These are phyloP conservation scores for Tiliacea aurago DNA, from an alignment of 2,888 invertebrate genomes.

Conservation along the genomic window DNA sequence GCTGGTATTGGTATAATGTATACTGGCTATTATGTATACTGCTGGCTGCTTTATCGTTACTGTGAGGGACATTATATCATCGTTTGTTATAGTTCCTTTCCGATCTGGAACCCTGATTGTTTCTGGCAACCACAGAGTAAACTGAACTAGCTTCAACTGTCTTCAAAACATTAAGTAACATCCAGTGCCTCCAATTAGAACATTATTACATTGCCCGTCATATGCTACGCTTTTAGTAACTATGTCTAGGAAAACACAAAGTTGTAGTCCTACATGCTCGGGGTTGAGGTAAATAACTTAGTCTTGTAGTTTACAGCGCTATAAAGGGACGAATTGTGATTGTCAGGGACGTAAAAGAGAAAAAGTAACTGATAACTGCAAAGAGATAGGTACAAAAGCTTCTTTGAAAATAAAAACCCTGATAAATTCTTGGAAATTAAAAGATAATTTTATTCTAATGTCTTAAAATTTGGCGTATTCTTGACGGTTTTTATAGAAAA, in stretches of 20 bases:
- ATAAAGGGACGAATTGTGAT: neutral
- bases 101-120: neutral
- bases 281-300: neutral
- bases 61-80: neutral
- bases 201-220: neutral
- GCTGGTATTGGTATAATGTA: no score
- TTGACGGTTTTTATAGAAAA: neutral
- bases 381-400: neutral
- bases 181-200: neutral
- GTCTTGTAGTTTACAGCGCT: neutral
- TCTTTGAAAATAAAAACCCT: neutral
- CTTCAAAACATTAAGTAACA: neutral
- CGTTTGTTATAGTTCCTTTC: neutral
- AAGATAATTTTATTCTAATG: neutral
- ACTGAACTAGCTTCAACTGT: neutral
- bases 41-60: neutral
- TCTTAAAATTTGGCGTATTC: neutral
- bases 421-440: neutral
- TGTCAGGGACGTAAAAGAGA: neutral
- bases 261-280: neutral
- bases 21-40: no score
- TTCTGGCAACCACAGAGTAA: neutral
- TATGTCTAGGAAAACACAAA: neutral
- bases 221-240: neutral
- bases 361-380: neutral